Evolutionary conservation across 2,113 vertebrate genomes (phyloP).

Genomic region (Balaenoptera acutorostrata): DNA sequence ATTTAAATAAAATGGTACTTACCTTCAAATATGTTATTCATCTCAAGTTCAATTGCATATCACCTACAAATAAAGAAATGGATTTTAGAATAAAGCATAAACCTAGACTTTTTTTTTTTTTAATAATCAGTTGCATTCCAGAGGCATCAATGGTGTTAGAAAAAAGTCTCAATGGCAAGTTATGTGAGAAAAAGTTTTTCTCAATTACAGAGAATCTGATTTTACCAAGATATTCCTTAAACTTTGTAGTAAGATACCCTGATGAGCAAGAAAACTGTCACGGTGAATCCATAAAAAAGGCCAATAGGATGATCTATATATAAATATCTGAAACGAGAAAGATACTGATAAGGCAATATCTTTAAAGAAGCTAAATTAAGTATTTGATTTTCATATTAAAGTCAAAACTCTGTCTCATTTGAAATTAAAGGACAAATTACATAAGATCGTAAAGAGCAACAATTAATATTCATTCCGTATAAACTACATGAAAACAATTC

Average conservation of each 20-base stretch:
- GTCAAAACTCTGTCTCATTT: neutral
- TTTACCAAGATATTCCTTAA: neutral
- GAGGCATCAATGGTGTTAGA: neutral
- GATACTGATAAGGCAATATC: neutral
- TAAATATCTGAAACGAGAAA: neutral
- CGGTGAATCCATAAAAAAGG: neutral
- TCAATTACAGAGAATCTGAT: neutral
- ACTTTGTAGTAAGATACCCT: neutral
- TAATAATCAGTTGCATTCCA: neutral
- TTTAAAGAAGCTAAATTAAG: neutral
- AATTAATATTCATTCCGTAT: neutral
- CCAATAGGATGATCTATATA: neutral
- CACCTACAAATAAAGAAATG: slow-evolving; percentile 44
- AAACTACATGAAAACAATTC: neutral
- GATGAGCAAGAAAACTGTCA: neutral
- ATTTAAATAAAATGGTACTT: neutral
- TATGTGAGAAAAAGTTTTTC: neutral
- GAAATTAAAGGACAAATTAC: neutral
- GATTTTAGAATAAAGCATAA: neutral
- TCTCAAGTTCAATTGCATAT: slow-evolving; percentile 56
- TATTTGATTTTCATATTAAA: neutral
- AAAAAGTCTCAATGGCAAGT: neutral
- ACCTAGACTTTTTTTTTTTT: too few relatives aligned
- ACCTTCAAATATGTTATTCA: slow-evolving; percentile 12
- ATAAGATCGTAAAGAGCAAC: neutral